These are phyloP conservation scores for Scaptodrosophila latifasciaeformis DNA, from an alignment of 2,888 invertebrate species.

Conservation along the genomic window DNA sequence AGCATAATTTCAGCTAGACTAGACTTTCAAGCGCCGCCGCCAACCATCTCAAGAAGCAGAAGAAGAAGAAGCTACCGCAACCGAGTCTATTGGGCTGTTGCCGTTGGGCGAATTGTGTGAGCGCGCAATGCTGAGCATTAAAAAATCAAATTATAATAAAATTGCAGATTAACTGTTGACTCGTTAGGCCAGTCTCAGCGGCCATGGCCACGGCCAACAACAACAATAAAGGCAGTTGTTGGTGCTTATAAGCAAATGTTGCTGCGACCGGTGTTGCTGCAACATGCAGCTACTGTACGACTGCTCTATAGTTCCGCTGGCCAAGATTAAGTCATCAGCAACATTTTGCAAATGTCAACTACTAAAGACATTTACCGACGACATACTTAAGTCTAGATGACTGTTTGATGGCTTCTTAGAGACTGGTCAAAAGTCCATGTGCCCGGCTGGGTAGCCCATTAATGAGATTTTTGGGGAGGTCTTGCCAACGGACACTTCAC, in stretches of 20 bases:
- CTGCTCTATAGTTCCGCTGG: slow-evolving; percentile 25
- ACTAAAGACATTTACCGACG: slow-evolving; percentile 24
- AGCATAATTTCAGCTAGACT: slow-evolving; percentile 57
- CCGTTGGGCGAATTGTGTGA: neutral
- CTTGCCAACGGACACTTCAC: no score
- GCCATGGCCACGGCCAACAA: slow-evolving; percentile 10
- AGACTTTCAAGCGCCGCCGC: slow-evolving; percentile 27
- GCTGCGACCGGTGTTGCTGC: neutral
- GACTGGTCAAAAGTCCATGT: no score
- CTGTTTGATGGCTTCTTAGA: no score
- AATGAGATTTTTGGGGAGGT: no score
- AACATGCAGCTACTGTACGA: slow-evolving; percentile 15
- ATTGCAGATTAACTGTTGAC: slow-evolving; percentile 69
- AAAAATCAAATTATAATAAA: slow-evolving; percentile 70
- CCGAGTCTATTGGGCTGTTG: neutral
- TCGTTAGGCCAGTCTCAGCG: slow-evolving; percentile 12
- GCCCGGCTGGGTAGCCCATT: no score
- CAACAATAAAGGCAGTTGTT: slow-evolving; percentile 30
- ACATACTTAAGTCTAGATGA: no score
- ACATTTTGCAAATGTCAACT: slow-evolving; percentile 71
- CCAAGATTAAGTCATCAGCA: slow-evolving; percentile 68
- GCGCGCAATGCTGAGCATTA: slow-evolving; percentile 63
- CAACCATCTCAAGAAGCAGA: slow-evolving; percentile 14
- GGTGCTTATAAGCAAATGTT: slow-evolving; percentile 29
- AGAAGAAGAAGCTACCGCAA: slow-evolving; percentile 48